These are phyloP conservation scores for Microcebus tavaratra DNA, from an alignment of 2,113 vertebrate species.

Conservation along the genomic window DNA sequence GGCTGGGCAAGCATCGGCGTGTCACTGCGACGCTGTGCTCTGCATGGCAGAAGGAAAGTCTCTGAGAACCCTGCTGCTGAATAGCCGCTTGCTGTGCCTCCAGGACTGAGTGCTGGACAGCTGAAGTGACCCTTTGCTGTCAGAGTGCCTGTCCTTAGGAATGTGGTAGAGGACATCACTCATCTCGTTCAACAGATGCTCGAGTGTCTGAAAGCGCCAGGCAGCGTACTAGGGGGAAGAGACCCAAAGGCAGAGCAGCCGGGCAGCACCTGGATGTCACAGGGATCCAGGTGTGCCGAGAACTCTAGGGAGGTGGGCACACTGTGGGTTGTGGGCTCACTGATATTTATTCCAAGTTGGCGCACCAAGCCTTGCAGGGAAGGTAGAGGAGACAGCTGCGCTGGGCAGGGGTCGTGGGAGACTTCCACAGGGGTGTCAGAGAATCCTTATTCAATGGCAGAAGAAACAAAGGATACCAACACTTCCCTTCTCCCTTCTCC, in stretches of 20 bases:
- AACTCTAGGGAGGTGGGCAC: rapidly evolving
- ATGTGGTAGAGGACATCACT: background rate
- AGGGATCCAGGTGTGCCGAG: background rate
- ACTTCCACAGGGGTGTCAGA: background rate
- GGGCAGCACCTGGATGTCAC: background rate
- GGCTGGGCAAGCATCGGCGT: no score
- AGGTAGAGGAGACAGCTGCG: background rate
- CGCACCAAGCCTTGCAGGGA: background rate
- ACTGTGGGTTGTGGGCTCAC: rapidly evolving
- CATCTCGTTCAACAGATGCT: background rate
- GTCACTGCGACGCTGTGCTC: no score
- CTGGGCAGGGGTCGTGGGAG: background rate
- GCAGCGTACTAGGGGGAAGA: background rate
- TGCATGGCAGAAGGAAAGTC: no score
- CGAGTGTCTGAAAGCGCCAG: background rate
- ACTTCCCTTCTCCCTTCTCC: background rate
- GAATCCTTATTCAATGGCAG: background rate
- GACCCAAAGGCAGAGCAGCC: background rate
- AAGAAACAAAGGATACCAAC: background rate
- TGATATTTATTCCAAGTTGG: rapidly evolving
- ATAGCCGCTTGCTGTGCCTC: no score
- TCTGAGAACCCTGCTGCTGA: no score
- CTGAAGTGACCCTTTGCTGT: no score
- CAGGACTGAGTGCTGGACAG: no score
- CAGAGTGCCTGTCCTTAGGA: no score